Base-by-base conservation (phyloP, 2,113 vertebrate species). In the Anarrhichthys ocellatus region DNA sequence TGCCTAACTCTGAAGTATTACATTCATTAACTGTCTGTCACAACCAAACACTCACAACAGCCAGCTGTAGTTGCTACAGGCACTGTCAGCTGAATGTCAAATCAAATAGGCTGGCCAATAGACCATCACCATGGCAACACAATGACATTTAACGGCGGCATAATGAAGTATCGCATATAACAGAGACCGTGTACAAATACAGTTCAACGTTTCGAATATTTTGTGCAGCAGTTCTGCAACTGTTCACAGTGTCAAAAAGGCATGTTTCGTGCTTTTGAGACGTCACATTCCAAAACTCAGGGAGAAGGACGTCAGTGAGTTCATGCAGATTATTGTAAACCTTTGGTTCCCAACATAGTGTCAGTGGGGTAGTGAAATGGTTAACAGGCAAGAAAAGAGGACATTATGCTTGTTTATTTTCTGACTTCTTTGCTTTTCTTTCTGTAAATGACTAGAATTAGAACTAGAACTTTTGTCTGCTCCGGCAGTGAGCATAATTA, bases 61-160 rank as follows among this genome's bases (percentile, higher is more conserved):
- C n/a, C 46, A 68, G 27, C 64, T 77, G 67, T 54, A 62, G 44
- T 73, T 66, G 67, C 74, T 76, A 34, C 36, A 88, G 71, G 59
- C 64, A 63, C 1, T 3, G 27, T 73, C 24, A 56, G 80, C 54
- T 83, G 78, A 84, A 86, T 88, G 72, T 76, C 62, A 87, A 78
- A 85, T 82, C 15, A 80, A 78, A 69, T 73, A 14, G 58, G 36
- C 38, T 82, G 44, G 52, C 70, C 73, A 76, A 58, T 3, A 85
- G 54, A 76, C 70, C 42, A 63, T 88, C 1, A 15, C 69, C 70
- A 78, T 83, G 54, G 82, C 29, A 82, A 82, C 87, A 65, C 48
- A 67, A 59, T 59, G 5, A 52, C 63, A 71, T 80, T 70, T 62
- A 81, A 71, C 59, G 38, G 20, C 44, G 10, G 42, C 38, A 48